These are phyloP conservation scores for Cataglyphis albicans DNA, from an alignment of 2,888 invertebrate species.

Conservation along the genomic window DNA sequence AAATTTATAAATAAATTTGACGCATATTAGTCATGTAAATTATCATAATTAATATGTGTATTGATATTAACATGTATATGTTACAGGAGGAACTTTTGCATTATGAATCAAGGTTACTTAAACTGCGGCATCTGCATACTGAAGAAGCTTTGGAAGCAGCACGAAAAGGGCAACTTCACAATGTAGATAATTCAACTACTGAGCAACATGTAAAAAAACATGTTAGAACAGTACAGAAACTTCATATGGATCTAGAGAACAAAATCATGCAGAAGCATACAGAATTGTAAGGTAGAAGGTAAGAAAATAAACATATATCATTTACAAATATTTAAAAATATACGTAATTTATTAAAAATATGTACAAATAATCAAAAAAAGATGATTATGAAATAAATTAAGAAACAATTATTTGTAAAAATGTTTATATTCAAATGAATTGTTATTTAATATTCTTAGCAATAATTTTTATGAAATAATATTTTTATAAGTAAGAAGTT, in stretches of 20 bases:
- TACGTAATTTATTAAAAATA: constrained; percentile 6
- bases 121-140: constrained; percentile 93
- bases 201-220: constrained; percentile 94
- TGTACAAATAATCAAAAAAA: constrained; percentile 14
- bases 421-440: constrained; percentile 24
- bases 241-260: constrained; percentile 92
- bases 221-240: constrained; percentile 93
- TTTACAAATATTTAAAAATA: neutral
- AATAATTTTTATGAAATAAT: constrained; percentile 8
- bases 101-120: constrained; percentile 94
- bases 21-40: neutral
- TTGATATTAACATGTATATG: neutral
- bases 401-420: constrained; percentile 3
- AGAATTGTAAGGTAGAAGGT: constrained; percentile 89
- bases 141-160: constrained; percentile 92
- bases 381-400: constrained; percentile 7
- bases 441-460: constrained; percentile 7
- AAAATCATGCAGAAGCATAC: constrained; percentile 92
- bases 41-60: neutral
- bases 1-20: constrained; percentile 33
- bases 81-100: constrained; percentile 92
- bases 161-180: constrained; percentile 89
- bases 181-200: constrained; percentile 77
- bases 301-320: neutral
- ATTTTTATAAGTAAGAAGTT: neutral